Base-by-base conservation (phyloP, 2,113 vertebrate genomes). In the Chloropsis hardwickii region DNA sequence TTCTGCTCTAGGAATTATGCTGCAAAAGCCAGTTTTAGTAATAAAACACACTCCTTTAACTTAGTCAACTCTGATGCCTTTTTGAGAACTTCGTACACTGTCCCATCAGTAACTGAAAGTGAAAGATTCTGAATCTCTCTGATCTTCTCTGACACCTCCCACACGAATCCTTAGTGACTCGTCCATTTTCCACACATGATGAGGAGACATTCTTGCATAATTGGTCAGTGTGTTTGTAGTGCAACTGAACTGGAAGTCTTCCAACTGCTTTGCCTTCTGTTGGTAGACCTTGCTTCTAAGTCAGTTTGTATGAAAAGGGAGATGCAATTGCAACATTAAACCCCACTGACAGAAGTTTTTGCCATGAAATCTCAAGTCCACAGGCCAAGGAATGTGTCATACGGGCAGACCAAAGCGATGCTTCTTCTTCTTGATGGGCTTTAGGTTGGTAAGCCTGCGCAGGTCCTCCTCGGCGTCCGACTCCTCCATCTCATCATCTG, bases 401-500 rank as follows among this genome's bases (percentile, higher is more conserved):
- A 99, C 99, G 0, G 99, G 99, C 93, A 99, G 98, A 62, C 99
- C 99, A 73, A 99, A 98, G 44, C 98, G 99, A 80, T 99, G 99
- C 94, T 98, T 99, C 97, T 99, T 99, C 86, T 99, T 99, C 97
- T 99, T 99, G 19, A 98, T 85, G 6, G 98, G 96, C 96, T 99
- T 99, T 57, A 99, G 80, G 81, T 98, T 99, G 20, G 98, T 98
- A 95, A 99, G 97, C 70, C 99, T 98, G 25, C 98, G 98, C 40
- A 99, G 97, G 73, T 99, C 99, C 51, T 99, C 99, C 67, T 99
- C 99, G 4, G 84, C 33, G 0, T 99, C 99, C 0, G 99, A 99
- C 90, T 99, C 99, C 51, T 99, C 99, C 99, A 99, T 99, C 97
- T 99, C 99, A 14, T 99, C 99, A 29, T 99, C 99, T 15, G 99